Percentiles rank a stretch among this genome's conserved stretches.
These are phyloP conservation scores for Cavia aperea DNA, from an alignment of 2,113 vertebrate genomes.

Conservation along the genomic window DNA sequence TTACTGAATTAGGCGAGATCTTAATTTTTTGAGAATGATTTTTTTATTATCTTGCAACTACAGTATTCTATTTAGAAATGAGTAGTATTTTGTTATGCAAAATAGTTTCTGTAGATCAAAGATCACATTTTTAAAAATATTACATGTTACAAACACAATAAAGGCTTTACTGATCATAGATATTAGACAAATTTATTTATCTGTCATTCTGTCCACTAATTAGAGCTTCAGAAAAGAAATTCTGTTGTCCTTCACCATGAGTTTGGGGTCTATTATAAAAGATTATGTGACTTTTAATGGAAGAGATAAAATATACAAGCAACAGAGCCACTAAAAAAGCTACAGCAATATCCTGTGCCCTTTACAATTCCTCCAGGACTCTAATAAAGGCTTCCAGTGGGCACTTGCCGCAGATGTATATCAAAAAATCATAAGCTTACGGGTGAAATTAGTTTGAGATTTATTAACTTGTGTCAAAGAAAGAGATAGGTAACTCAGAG, in stretches of 20 bases:
- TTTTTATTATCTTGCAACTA: neutral
- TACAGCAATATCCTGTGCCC: neutral
- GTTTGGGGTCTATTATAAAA: neutral
- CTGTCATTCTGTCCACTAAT: conserved; percentile 16
- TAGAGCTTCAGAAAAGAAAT: conserved; percentile 52
- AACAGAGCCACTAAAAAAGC: conserved; percentile 7
- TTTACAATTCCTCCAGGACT: neutral
- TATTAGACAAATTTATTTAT: neutral
- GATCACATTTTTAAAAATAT: neutral
- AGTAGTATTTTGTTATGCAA: neutral
- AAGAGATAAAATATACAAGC: neutral
- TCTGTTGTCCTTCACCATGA: conserved; percentile 34
- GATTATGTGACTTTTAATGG: conserved; percentile 35
- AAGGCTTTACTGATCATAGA: neutral
- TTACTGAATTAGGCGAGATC: neutral
- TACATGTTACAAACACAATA: neutral
- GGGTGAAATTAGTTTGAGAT: conserved; percentile 50
- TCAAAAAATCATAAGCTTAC: conserved; percentile 51
- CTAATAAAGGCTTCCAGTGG: conserved; percentile 14
- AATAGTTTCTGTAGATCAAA: conserved; percentile 26
- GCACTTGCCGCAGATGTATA: neutral
- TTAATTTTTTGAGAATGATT: conserved; percentile 24
- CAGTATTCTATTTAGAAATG: neutral
- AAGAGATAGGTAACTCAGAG: neutral
- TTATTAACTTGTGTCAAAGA: conserved; percentile 40